A percentile compares a stretch with the other conserved stretches of the same genome.
phyloP scores from a whole-genome alignment of 2,113 vertebrate species.

The Columbina picui region DNA sequence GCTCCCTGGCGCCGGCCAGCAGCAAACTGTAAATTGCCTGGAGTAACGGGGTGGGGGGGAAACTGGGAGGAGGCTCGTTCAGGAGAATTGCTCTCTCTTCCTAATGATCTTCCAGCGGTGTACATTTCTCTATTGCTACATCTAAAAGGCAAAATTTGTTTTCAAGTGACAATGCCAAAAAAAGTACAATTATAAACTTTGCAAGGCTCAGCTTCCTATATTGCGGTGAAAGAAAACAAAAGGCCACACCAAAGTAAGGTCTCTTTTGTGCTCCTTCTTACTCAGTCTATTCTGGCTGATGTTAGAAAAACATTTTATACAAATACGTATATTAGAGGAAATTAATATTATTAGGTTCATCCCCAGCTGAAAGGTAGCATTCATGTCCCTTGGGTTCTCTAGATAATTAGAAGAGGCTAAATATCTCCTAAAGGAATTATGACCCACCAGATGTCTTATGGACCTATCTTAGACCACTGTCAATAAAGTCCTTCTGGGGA shows the following conservation, averaged over 20 bases:
- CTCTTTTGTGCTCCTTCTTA: background rate
- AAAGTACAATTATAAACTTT: rapidly evolving
- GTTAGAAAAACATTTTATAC: background rate
- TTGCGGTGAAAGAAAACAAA: background rate
- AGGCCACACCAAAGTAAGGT: rapidly evolving
- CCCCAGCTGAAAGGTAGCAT: rapidly evolving
- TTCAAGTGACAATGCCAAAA: background rate
- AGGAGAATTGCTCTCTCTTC: background rate
- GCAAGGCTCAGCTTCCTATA: background rate
- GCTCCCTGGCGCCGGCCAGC: background rate
- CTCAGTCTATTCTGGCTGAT: background rate
- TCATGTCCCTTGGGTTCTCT: background rate
- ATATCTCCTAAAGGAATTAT: background rate
- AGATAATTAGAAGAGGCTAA: background rate
- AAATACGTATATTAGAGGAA: background rate
- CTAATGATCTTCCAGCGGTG: background rate
- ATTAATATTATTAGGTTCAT: background rate
- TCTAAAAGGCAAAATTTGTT: background rate
- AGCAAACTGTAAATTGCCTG: background rate
- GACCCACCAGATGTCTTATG: background rate
- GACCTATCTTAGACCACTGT: background rate
- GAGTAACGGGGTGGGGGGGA: rapidly evolving
- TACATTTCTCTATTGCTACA: rapidly evolving
- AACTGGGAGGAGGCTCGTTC: background rate
- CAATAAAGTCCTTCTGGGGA: background rate